Conservation (phyloP, 2,797 vertebrate species). For the Arctocebus calabarensis region DNA sequence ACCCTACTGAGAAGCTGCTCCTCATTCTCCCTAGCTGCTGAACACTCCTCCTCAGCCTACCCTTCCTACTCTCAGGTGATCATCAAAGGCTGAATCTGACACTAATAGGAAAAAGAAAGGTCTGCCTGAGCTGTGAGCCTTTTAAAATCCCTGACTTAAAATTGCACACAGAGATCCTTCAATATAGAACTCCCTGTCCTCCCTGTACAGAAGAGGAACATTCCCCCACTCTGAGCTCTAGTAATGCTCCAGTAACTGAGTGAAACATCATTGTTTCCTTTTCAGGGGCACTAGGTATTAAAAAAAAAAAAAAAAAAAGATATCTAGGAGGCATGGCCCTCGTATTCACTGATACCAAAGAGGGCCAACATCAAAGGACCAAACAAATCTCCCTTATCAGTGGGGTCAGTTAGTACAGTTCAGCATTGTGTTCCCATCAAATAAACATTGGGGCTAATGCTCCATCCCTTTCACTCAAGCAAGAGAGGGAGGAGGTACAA, state of each 20-base stretch:
- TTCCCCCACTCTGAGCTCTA: background rate
- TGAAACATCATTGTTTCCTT: conserved; percentile 30
- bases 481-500: background rate
- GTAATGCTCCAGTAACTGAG: background rate
- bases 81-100: background rate
- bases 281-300: background rate
- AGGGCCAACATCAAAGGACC: background rate
- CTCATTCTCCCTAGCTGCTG: background rate
- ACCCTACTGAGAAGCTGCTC: conserved; percentile 35
- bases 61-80: background rate
- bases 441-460: background rate
- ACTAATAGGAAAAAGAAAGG: background rate
- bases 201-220: background rate
- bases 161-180: background rate
- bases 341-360: background rate
- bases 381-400: background rate
- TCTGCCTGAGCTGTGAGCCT: background rate
- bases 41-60: background rate
- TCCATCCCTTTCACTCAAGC: background rate
- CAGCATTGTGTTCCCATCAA: background rate
- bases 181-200: background rate
- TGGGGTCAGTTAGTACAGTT: background rate
- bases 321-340: background rate
- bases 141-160: background rate
- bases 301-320: background rate